phyloP scores from a whole-genome alignment of 2,888 invertebrate species.

The Ypsolopha sequella region DNA sequence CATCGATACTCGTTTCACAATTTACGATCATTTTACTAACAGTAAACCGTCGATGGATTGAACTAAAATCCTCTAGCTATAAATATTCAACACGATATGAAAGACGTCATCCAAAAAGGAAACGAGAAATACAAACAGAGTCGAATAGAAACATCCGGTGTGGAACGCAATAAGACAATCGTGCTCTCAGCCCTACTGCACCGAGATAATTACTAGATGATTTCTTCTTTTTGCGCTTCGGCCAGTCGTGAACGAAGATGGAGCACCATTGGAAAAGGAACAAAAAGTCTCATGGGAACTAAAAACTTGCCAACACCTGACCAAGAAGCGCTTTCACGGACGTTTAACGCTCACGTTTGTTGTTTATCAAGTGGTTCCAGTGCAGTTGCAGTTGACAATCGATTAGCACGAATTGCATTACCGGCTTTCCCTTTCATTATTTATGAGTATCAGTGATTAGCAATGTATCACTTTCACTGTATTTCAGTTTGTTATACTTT shows the following conservation, averaged over 20 bases:
- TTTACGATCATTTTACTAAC: background rate
- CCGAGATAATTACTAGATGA: constrained; percentile 40
- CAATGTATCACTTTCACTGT: constrained; percentile 1
- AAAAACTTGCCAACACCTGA: constrained; percentile 14
- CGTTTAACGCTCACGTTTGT: constrained; percentile 2
- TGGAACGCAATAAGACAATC: constrained; percentile 54
- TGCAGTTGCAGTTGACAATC: constrained; percentile 7
- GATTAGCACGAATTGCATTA: constrained; percentile 15
- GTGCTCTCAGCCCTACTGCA: constrained; percentile 29
- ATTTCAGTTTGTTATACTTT: background rate
- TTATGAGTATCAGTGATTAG: constrained; percentile 22
- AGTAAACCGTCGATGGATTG: background rate
- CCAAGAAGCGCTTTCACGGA: constrained; percentile 4
- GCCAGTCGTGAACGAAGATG: constrained; percentile 26
- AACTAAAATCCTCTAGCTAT: background rate
- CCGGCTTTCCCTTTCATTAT: constrained; percentile 42
- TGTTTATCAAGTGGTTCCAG: constrained; percentile 1
- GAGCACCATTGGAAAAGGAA: constrained; percentile 15
- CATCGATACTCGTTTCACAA: background rate
- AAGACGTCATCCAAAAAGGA: constrained; percentile 8
- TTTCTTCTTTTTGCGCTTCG: constrained; percentile 25
- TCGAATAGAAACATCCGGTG: constrained; percentile 47
- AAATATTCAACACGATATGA: background rate
- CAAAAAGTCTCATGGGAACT: constrained; percentile 24
- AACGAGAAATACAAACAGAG: constrained; percentile 24